Evolutionary conservation across 1,140 invertebrate species (phyloP), one percentile per base, ranked within the genome.

Genomic region (Pectinophora gossypiella): DNA sequence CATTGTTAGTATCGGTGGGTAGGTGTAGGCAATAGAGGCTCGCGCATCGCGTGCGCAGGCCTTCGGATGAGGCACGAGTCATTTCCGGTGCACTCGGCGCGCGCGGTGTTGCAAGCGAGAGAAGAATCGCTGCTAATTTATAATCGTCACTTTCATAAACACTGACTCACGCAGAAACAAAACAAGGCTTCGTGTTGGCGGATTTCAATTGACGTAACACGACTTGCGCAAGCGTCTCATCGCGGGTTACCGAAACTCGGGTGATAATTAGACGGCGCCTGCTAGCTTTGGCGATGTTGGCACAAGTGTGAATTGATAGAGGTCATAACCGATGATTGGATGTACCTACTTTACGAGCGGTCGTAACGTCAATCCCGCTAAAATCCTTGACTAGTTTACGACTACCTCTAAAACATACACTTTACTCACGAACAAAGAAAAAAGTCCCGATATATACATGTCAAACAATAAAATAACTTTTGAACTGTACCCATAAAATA

Each of bases 81-180:
- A 85, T 82, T 83, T 83, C 79, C 82, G 76, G 69, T 65, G 64
- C 57, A 59, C 56, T 53, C 36, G n/a, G 61, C 63, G 56, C 64
- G 15, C 15, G 47, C 52, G 49, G 48, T 76, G 63, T 68, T 51
- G 62, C 58, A 70, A 74, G 61, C 44, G 51, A 2, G 18, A 72
- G 76, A 81, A 80, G 72, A 78, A 77, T 79, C 68, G 59, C 59
- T 77, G 73, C 69, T 82, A 82, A 85, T 85, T 82, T 77, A 75
- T 80, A 72, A 80, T 82, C 70, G 70, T 76, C 78, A 76, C 70
- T 80, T 76, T 78, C 70, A 66, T 74, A 76, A 77, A 77, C 65
- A 71, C 64, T 81, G 78, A 85, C 63, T 80, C 75, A 84, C 62
- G 59, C 56, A 61, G 58, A 69, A 61, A 68, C 61, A 68, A 73